Evolutionary conservation across 2,797 vertebrate genomes (phyloP), one percentile per base, ranked within the genome.

Genomic region (Taenioides sp.): DNA sequence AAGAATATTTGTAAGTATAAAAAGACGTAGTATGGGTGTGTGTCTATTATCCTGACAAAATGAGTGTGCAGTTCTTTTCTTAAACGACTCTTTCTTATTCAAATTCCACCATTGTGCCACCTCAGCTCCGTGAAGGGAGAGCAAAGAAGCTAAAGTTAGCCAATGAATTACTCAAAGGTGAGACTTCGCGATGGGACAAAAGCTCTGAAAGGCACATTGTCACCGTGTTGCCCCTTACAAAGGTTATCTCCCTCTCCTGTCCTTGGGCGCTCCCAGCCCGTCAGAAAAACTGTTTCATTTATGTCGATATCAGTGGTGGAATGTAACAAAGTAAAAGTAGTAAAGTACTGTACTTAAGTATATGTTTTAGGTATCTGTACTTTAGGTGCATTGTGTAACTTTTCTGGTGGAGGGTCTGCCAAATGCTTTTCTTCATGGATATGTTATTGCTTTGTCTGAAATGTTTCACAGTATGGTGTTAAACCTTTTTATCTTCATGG

Each of bases 51-150:
- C 72, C 63, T 0, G 70, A 65, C 74, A 76, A 83, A 87, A 89
- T 76, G 75, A 89, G 77, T 66, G 74, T 69, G 76, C 60, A 74
- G 77, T 81, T 85, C 82, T 75, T 66, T 80, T 75, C 72, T 83
- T 87, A 86, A 91, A 89, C 54, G 22, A 76, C 76, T 85, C 79
- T 91, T 91, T 92, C 82, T 91, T 82, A 92, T 92, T 92, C 80
- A 92, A 86, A 92, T 92, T 11, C 11, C 7, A 55, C 74, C 74
- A 80, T 90, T 90, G 85, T 88, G 80, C 84, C 75, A 70, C 75
- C 82, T 86, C 80, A 74, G 87, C 86, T 71, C 74, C 80, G 25
- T 72, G 79, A 87, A 87, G 76, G 63, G 73, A 71, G 80, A 75
- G 84, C 78, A 72, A 79, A 76, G 84, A 84, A 77, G 86, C 85